Evolutionary conservation across 2,113 vertebrate species (phyloP).

Genomic region (Dasyprocta punctata): DNA sequence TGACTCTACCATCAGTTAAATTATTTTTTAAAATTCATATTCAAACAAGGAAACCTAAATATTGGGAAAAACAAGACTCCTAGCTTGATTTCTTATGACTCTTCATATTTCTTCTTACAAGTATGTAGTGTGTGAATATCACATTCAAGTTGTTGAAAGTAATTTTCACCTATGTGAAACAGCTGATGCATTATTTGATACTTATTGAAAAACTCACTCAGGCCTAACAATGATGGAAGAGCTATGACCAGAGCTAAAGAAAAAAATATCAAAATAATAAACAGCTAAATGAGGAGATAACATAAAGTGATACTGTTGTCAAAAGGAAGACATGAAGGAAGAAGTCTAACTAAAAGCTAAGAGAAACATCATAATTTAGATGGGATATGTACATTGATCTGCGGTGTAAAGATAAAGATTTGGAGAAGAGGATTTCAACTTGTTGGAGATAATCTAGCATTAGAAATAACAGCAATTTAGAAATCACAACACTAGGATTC

Average conservation of each 20-base stretch:
- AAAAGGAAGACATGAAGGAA: neutral
- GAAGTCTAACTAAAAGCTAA: neutral
- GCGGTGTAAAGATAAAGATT: neutral
- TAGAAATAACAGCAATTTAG: neutral
- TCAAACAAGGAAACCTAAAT: neutral
- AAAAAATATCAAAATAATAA: neutral
- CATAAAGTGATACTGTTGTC: neutral
- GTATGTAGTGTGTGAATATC: neutral
- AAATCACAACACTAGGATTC: neutral
- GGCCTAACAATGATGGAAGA: neutral
- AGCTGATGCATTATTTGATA: neutral
- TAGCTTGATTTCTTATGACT: neutral
- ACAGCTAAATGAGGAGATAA: neutral
- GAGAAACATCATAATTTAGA: neutral
- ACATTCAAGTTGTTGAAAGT: neutral
- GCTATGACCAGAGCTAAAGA: neutral
- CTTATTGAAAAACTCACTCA: neutral
- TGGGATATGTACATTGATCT: neutral
- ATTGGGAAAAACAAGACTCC: neutral
- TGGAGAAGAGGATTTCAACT: neutral
- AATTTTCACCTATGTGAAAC: neutral
- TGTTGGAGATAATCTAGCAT: neutral
- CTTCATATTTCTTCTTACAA: neutral
- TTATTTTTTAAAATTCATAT: conserved; percentile 29
- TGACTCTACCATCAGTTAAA: neutral